phyloP scores from a whole-genome alignment of 1,140 invertebrate species.

The Stegodyphus mimosarum region DNA sequence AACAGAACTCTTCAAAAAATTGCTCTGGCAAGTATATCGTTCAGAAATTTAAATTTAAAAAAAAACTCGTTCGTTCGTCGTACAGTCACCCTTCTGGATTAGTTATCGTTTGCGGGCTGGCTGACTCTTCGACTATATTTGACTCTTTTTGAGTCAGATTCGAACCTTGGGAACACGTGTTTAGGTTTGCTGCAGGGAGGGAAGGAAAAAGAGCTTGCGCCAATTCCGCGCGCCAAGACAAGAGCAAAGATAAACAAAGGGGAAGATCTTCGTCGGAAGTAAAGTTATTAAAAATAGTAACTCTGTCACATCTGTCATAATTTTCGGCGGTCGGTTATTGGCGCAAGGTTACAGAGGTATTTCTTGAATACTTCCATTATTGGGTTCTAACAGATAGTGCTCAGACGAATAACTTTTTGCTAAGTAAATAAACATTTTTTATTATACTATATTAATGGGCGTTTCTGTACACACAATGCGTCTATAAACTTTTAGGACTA shows the following conservation, averaged over 20 bases:
- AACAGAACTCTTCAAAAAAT: not conserved
- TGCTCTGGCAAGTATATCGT: not conserved
- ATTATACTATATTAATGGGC: too few relatives aligned
- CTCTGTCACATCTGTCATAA: too few relatives aligned
- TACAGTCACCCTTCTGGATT: constrained; percentile 39
- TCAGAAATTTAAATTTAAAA: constrained; percentile 4
- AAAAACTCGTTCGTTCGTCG: constrained; percentile 4
- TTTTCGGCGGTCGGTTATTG: not conserved
- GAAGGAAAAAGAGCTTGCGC: constrained; percentile 5
- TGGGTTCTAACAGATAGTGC: too few relatives aligned
- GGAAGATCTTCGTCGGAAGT: not conserved
- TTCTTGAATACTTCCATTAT: too few relatives aligned
- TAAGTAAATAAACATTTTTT: too few relatives aligned
- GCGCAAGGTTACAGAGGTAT: too few relatives aligned
- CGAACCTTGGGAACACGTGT: constrained; percentile 39
- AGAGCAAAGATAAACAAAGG: not conserved
- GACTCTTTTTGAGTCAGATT: constrained; percentile 53
- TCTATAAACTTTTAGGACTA: too few relatives aligned
- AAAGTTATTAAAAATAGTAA: too few relatives aligned
- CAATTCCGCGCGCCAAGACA: constrained; percentile 8
- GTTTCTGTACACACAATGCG: too few relatives aligned
- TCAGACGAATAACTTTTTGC: too few relatives aligned
- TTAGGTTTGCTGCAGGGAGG: constrained; percentile 22
- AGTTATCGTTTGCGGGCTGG: constrained; percentile 30
- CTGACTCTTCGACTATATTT: constrained; percentile 54